These are phyloP conservation scores for Hippocampus mohnikei DNA, from an alignment of 2,113 vertebrate species.

Conservation along the genomic window DNA sequence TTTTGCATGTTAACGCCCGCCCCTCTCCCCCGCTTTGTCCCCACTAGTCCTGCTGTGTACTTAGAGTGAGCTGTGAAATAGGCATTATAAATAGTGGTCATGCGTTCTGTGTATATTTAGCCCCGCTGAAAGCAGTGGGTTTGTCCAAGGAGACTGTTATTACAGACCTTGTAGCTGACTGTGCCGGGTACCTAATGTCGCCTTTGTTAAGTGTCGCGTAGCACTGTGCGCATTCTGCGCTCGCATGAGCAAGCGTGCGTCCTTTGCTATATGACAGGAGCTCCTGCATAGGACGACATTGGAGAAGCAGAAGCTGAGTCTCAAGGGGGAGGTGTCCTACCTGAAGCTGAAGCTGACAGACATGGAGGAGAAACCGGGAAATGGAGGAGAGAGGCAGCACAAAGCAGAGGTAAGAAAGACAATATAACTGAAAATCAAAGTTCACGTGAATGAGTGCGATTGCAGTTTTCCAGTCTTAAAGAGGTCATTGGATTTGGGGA, in stretches of 20 bases:
- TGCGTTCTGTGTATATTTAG: conserved; percentile 79
- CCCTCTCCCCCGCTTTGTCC: conserved; percentile 4
- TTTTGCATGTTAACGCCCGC: conserved; percentile 32
- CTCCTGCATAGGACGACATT: conserved; percentile 86
- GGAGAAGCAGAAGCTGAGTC: conserved; percentile 89
- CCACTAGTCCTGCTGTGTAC: conserved; percentile 37
- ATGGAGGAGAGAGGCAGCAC: conserved; percentile 84
- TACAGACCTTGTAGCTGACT: conserved; percentile 41
- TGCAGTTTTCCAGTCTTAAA: conserved; percentile 6
- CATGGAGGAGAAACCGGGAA: conserved; percentile 88
- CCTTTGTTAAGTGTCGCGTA: conserved; percentile 36
- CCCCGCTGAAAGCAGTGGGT: conserved; percentile 61
- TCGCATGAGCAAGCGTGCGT: conserved; percentile 7
- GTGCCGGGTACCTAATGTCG: conserved; percentile 41
- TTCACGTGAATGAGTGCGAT: neutral
- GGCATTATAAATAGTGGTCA: conserved; percentile 79
- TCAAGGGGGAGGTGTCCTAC: conserved; percentile 91
- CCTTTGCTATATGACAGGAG: conserved; percentile 75
- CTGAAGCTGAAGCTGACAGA: conserved; percentile 89
- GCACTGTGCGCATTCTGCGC: conserved; percentile 3
- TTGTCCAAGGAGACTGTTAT: conserved; percentile 60
- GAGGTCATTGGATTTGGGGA: conserved; percentile 2
- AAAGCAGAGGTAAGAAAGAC: conserved; percentile 86
- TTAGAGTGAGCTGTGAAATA: conserved; percentile 71
- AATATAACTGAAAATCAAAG: neutral